Conservation (phyloP, 2,113 vertebrate genomes). For the Uria lomvia region DNA sequence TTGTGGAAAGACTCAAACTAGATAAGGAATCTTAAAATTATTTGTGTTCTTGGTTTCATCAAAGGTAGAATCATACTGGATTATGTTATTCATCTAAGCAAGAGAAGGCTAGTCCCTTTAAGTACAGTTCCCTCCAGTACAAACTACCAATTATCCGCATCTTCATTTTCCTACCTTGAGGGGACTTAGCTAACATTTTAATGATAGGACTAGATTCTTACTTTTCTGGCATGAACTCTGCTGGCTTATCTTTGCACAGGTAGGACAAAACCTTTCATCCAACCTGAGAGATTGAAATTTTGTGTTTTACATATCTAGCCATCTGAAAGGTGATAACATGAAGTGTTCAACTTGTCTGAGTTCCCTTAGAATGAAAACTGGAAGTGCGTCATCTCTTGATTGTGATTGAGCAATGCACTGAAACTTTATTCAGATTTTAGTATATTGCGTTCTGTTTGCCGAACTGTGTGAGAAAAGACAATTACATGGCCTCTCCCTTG, state of each 20-base stretch:
- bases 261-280: background rate
- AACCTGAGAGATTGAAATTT: background rate
- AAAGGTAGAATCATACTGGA: background rate
- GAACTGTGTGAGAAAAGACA: background rate
- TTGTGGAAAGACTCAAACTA: background rate
- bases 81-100: background rate
- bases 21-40: background rate
- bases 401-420: background rate
- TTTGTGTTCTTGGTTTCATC: background rate
- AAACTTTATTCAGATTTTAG: background rate
- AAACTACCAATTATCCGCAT: background rate
- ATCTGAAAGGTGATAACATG: background rate
- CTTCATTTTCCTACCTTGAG: background rate
- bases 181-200: background rate
- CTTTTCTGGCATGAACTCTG: background rate
- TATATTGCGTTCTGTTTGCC: background rate
- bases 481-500: background rate
- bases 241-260: background rate
- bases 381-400: background rate
- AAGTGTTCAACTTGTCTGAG: background rate
- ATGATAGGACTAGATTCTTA: background rate
- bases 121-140: background rate
- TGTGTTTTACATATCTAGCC: background rate
- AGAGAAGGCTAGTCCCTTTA: background rate
- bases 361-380: background rate